Percentiles rank a stretch among this genome's conserved stretches.
phyloP scores from a whole-genome alignment of 2,888 invertebrate genomes.

The Hybos culiciformis region DNA sequence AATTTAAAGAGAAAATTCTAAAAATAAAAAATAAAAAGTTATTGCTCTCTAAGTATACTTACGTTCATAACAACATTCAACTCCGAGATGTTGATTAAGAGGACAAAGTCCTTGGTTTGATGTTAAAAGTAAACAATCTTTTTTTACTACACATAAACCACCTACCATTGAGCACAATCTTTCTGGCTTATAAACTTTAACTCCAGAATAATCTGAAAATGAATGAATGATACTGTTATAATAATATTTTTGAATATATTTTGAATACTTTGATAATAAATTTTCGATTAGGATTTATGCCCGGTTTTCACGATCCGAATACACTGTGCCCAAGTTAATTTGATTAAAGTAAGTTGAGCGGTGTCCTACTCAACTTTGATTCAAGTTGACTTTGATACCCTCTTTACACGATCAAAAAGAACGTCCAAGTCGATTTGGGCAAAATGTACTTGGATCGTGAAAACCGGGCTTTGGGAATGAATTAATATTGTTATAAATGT shows the following conservation, averaged over 20 bases:
- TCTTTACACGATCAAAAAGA: too few species aligned
- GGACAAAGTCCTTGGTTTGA: conserved; percentile 30
- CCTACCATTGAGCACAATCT: conserved; percentile 29
- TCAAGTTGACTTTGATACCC: too few species aligned
- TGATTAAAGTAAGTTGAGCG: too few species aligned
- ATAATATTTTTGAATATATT: neutral
- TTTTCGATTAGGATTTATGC: too few species aligned
- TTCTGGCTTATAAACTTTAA: conserved; percentile 27
- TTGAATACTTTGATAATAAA: neutral
- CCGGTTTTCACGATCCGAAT: too few species aligned
- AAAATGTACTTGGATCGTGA: too few species aligned
- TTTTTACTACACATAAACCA: conserved; percentile 27
- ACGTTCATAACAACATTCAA: conserved; percentile 34
- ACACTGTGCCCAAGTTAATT: too few species aligned
- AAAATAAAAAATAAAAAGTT: neutral
- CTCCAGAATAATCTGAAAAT: conserved; percentile 27
- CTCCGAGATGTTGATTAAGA: conserved; percentile 23
- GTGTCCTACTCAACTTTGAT: too few species aligned
- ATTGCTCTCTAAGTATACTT: conserved; percentile 15
- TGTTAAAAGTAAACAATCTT: conserved; percentile 26
- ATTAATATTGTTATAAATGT: too few species aligned
- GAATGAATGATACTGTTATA: too few species aligned
- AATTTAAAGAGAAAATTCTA: neutral
- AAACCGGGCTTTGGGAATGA: too few species aligned
- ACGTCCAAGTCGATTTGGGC: too few species aligned